Evolutionary conservation across 2,113 vertebrate species (phyloP).

Genomic region (Chloropsis hardwickii): DNA sequence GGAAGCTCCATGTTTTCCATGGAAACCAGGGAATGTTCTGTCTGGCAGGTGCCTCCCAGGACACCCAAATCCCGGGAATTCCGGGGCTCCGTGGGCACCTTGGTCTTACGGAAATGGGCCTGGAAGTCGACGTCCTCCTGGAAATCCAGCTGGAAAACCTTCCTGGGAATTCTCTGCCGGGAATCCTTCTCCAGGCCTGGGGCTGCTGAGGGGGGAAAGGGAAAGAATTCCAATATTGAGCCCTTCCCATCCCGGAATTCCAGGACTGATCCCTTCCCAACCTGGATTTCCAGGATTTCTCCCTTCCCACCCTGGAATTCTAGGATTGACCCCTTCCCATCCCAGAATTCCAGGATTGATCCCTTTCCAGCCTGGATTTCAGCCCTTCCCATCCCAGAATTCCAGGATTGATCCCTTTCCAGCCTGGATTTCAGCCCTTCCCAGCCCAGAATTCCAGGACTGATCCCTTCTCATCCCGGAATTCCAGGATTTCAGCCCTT

Average conservation of each 20-base stretch:
- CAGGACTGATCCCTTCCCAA: too few species aligned
- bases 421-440: too few species aligned
- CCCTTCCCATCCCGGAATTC: too few species aligned
- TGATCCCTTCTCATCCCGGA: too few species aligned
- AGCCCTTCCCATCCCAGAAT: too few species aligned
- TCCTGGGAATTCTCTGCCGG: constrained; percentile 76
- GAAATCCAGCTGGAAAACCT: constrained; percentile 83
- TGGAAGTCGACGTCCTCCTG: constrained; percentile 83
- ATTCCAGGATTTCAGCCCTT: too few species aligned
- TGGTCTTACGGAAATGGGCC: constrained; percentile 78
- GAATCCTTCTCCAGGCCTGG: not conserved
- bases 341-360: too few species aligned
- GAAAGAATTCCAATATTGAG: not conserved
- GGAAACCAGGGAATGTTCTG: not conserved
- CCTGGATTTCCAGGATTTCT: not conserved
- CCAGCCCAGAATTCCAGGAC: not conserved
- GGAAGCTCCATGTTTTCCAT: not conserved
- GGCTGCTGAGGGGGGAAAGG: not conserved
- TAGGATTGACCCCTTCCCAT: too few species aligned
- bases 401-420: too few species aligned
- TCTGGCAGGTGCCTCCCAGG: not conserved
- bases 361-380: too few species aligned
- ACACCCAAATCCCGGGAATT: not conserved
- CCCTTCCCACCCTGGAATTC: too few species aligned
- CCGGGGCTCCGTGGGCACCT: constrained; percentile 62